Base-by-base conservation (phyloP, 2,797 vertebrate species). In the Rhinatrema bivittatum region DNA sequence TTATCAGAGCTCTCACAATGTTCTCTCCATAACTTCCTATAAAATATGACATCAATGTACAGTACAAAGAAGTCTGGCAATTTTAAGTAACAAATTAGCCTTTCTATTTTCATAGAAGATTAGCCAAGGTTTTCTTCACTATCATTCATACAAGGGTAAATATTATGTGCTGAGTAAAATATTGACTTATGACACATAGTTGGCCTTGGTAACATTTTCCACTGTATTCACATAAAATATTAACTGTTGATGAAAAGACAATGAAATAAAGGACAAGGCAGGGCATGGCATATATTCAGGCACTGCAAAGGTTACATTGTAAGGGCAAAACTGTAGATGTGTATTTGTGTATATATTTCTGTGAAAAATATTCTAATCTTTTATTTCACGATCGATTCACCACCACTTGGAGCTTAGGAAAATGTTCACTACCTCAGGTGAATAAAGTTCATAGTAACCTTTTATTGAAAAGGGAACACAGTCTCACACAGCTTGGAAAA, bases 1-100 rank as follows among this genome's bases (percentile, higher is more conserved):
- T 65, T 61, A 74, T 56, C 67, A 67, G 41, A 29, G 56, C 33
- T 36, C 59, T 65, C 53, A 51, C 65, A 75, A 70, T 6, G 17
- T 45, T 54, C 32, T 53, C 33, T 53, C 33, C 41, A 40, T 28
- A 36, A 46, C 54, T 68, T 68, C 42, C 26, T 29, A 21, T 42
- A 38, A 56, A 73, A 72, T 51, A 57, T 31, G 44, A 49, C 40
- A 65, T 68, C 13, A 28, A 35, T 10, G 9, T 0, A 0, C 32
- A n/a, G 48, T 57, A 44, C 62, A 42, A 30, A 48, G 29, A 65
- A 67, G 74, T 57, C 39, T 66, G 64, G 24, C 9, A 60, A 60
- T 16, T 55, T 30, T 18, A n/a, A 20, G 14, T 23, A 28, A 10
- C 29, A 36, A 13, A 15, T 25, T 19, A 43, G 21, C 5, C 13